Base-by-base conservation (phyloP, 2,797 vertebrate genomes). In the Xerus rutilus region DNA sequence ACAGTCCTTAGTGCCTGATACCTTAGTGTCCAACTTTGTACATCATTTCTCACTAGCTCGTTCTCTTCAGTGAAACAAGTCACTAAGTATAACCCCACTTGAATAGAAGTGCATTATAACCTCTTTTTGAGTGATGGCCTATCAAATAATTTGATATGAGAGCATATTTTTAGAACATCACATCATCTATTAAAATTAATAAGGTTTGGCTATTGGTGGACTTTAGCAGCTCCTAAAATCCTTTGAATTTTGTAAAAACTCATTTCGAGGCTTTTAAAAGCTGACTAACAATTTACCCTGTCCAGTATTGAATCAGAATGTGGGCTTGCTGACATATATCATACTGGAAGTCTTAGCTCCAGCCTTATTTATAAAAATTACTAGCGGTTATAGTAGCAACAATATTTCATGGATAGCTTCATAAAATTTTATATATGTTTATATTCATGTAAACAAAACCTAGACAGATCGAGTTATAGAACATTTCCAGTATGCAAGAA, bases 161-260 rank as follows among this genome's bases (percentile, higher is more conserved):
- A 15, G 47, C 14, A 14, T n/a, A 20, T 17, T 21, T 91, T 87
- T 85, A 93, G 73, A 47, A 7, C 47, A 45, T 32, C 13, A 59
- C 5, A 69, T 1, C 7, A 49, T 62, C 17, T 89, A 59, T 77
- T 81, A 72, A 54, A 62, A 52, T 70, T 65, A 59, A 47, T 73
- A 70, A 4, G 32, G 2, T 67, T 64, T 28, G 52, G 1, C 5
- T 52, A 82, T 28, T 23, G 14, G 32, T 93, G 47, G 35, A 72
- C 8, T 47, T 89, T 30, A 52, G 1, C 65, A 23, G 30, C 39
- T 20, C 20, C 20, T 65, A 77, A 81, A 82, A 54, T 1, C 21
- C 12, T 30, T 93, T 9, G 69, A 67, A 82, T 74, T 83, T 93
- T 89, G 6, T 49, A 77, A 85, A 93, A 69, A 81, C 35, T 20